Percentiles rank a stretch among this genome's conserved stretches.
These are phyloP conservation scores for Lacanobia oleracea DNA, from an alignment of 2,888 invertebrate species.

Conservation along the genomic window DNA sequence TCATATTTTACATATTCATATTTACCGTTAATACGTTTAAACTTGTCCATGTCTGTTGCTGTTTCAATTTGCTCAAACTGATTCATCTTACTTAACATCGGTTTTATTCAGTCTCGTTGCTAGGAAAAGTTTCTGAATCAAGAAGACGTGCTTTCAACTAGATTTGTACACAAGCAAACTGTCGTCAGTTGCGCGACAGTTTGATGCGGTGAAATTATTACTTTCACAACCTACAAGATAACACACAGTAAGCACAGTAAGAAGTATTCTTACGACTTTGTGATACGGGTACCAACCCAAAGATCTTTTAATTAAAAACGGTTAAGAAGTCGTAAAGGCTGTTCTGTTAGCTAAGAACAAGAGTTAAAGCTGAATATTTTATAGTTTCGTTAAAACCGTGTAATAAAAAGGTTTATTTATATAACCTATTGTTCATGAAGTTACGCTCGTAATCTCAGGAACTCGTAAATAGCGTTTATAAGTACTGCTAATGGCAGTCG, in stretches of 20 bases:
- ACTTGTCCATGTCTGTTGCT: neutral
- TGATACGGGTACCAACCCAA: conserved; percentile 2
- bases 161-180: conserved; percentile 21
- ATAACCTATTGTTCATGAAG: conserved; percentile 39
- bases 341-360: neutral
- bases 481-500: conserved; percentile 36
- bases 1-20: neutral
- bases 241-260: conserved; percentile 4
- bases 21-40: neutral
- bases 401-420: conserved; percentile 31
- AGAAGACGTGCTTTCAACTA: conserved; percentile 16
- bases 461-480: conserved; percentile 47
- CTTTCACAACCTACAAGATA: neutral
- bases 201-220: conserved; percentile 23
- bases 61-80: neutral
- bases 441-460: conserved; percentile 22
- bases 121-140: neutral
- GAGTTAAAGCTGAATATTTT: conserved; percentile 15
- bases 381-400: conserved; percentile 26
- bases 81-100: conserved; percentile 11
- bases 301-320: conserved; percentile 29
- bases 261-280: conserved; percentile 1
- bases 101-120: conserved; percentile 14
- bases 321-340: conserved; percentile 15
- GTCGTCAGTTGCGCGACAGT: conserved; percentile 9